Percentiles rank a stretch among this genome's conserved stretches.
phyloP scores from a whole-genome alignment of 2,797 vertebrate species.

The Chlorospingus semifuscus region DNA sequence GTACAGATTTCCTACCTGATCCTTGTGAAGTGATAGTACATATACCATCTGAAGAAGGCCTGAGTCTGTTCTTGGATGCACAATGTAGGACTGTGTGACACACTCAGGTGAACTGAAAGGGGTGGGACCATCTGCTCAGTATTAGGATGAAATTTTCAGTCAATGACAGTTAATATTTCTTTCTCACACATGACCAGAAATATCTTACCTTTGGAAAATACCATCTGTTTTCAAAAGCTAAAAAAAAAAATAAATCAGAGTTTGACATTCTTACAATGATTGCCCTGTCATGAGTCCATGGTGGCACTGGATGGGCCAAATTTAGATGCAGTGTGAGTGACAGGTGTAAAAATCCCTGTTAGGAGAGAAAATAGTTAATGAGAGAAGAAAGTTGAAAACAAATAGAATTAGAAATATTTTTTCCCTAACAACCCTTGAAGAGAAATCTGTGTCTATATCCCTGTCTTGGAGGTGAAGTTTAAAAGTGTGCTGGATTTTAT shows the following conservation, averaged over 20 bases:
- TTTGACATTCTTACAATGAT: background rate
- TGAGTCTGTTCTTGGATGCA: background rate
- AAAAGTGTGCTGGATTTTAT: background rate
- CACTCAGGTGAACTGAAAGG: background rate
- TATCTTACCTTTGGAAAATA: background rate
- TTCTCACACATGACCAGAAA: background rate
- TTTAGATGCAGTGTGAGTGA: background rate
- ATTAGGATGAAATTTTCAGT: background rate
- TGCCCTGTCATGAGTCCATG: background rate
- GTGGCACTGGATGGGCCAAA: background rate
- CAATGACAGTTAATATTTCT: background rate
- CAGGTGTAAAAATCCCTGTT: background rate
- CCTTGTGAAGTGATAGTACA: background rate
- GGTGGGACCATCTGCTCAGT: background rate
- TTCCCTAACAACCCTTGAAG: background rate
- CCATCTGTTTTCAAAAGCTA: background rate
- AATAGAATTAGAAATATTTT: background rate
- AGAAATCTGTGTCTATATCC: background rate
- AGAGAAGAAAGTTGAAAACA: background rate
- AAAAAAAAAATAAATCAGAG: background rate
- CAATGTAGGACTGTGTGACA: background rate
- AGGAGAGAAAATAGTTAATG: background rate
- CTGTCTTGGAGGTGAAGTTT: background rate
- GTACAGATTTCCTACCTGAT: background rate
- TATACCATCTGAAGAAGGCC: background rate